Base-by-base conservation (phyloP, 2,113 vertebrate genomes). In the Taurulus bubalis region DNA sequence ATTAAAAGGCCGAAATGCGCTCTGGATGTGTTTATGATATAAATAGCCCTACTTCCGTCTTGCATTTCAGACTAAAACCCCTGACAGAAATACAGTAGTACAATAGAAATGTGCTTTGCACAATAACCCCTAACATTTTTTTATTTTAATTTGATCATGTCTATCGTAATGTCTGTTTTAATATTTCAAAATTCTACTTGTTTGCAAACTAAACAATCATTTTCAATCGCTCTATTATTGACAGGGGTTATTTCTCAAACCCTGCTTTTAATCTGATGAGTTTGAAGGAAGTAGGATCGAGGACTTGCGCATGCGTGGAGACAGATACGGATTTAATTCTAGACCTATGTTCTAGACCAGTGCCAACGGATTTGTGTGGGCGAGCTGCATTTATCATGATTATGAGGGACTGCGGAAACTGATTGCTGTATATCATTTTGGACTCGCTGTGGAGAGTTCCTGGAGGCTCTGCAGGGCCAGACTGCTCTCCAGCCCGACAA, bases 281-380 rank as follows among this genome's bases (percentile, higher is more conserved):
- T 28, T 14, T 26, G 36, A 15, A 34, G 30, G 47, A 76, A 30
- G 6, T 26, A 49, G 15, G 16, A 9, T 1, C 3, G 22, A 26
- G 3, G 1, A 62, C 32, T 24, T 4, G 82, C 89, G 90, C 91
- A 91, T 94, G 91, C 82, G 88, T 42, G 34, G 10, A 15, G 30
- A 1, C 12, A 47, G 74, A 24, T 56, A 11, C 22, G 71, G 84
- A 38, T 90, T 87, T 92, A 79, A 79, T 77, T 75, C 77, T 30
- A 26, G 49, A 59, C 75, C 59, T 28, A 28, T 58, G 24, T 58
- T 72, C 77, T 34, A 30, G 49, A 59, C 72, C 59, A 28, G 69
- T 6, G 60, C 55, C 26, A 30, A 63, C 42, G 49, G 62, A 36
- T 82, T n/a, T 66, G 80, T 65, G 55, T 62, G 38, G 7, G 30